Evolutionary conservation across 2,113 vertebrate species (phyloP), one percentile per base, ranked within the genome.

Genomic region (Podarcis cretensis): DNA sequence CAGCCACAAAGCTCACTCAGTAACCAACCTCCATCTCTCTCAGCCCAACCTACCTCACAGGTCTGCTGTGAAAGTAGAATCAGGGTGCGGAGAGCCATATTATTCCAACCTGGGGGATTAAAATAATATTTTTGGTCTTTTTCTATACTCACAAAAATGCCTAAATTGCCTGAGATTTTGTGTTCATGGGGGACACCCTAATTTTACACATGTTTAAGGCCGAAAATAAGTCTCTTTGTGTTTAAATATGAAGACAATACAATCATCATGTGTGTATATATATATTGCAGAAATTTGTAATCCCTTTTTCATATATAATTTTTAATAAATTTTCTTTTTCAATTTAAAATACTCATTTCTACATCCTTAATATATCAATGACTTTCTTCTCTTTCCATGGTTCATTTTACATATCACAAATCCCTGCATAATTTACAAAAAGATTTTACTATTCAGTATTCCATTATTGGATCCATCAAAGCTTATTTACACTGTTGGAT

Each of bases 221-320:
- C 43, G 16, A 32, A 37, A 35, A 3, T 4, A 30, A 76, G 8
- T 85, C 10, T 68, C 43, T 83, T 25, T n/a, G 66, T 89, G 20
- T 83, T 90, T 93, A 95, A 92, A 91, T 91, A 91, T 93, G 94
- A 91, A 92, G 93, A 91, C 84, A 54, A 87, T 6, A 57, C 88
- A 90, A 90, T 86, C 82, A 25, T 54, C 79, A 25, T 84, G 83
- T 37, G 35, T 37, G 2, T 66, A 81, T 73, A 90, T 59, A 59
- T 18, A 59, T 18, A 59, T 4, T 16, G 59, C 59, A 1, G 16
- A 63, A 63, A 18, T 18, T 63, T 63, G 59, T 4, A 63, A 18
- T 16, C 59, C 13, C 0, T 63, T 63, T 63, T 86, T 48, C 1
- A 1, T 48, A 48, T 48, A 48, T 48, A 48, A 8, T 48, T 48